Base-by-base conservation (phyloP, 2,113 vertebrate species). In the Todiramphus chloris region DNA sequence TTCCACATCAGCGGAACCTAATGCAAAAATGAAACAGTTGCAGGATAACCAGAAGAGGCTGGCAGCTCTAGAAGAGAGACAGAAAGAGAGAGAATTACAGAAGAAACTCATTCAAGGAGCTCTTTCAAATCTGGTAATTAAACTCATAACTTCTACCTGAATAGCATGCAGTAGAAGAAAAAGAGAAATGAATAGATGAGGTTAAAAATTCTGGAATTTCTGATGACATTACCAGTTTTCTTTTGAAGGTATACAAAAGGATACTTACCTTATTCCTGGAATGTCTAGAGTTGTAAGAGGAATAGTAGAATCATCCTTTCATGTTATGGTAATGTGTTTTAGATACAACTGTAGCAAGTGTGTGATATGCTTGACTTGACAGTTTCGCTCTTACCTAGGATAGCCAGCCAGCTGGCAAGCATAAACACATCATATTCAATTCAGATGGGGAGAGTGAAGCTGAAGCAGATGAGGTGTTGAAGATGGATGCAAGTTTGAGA, bases 31-130 rank as follows among this genome's bases (percentile, higher is more conserved):
- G 75, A 98, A 97, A 18, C 98, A 98, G 69, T 96, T 97, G 76
- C 97, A 98, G 97, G 99, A 99, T 95, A 99, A 99, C 89, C 73
- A 97, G 94, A 99, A 98, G 89, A 98, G 99, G 37, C 97, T 99
- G 78, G 98, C 98, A n/a, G 99, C 99, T 43, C 86, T 99, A 74
- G 98, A 98, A 68, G 98, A 98, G 88, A 98, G 98, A 67, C 98
- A 98, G 64, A 98, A 97, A 90, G 98, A 98, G 53, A 96, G 98
- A 4, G 98, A 99, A 72, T 77, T 98, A 3, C 98, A 99, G 93
- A 99, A 99, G 96, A 98, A 97, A 92, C 96, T 99, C 44, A 99
- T 99, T 90, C 99, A 98, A 77, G 98, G 98, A 67, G 99, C 99
- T 48, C 97, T 99, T 46, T 97, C 98, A 73, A 98, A 98, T 77